Evolutionary conservation across 2,113 vertebrate species (phyloP).

Genomic region (Brienomyrus brachyistius): DNA sequence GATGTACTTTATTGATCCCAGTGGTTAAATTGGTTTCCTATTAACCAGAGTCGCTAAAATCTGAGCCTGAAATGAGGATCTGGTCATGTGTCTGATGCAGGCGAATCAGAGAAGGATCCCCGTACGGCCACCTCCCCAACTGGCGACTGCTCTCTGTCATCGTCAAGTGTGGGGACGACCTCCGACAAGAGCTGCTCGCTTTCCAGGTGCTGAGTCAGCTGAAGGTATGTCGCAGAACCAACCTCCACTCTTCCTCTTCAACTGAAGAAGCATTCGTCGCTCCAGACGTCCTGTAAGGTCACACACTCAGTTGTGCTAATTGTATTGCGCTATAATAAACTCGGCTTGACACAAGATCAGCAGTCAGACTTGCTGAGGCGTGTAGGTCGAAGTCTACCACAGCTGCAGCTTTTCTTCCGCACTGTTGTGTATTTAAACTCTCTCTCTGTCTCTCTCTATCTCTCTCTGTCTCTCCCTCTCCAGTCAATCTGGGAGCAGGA

Average conservation of each 20-base stretch:
- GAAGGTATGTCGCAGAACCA: slow-evolving; percentile 62
- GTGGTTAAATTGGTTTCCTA: not conserved
- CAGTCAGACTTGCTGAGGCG: not conserved
- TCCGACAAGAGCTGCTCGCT: slow-evolving; percentile 87
- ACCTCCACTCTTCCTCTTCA: not conserved
- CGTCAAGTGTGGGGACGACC: slow-evolving; percentile 91
- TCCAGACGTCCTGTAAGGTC: not conserved
- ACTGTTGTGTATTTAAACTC: not conserved
- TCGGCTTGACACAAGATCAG: not conserved
- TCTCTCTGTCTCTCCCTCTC: not conserved
- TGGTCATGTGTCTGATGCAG: slow-evolving; percentile 44
- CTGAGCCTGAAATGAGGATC: not conserved
- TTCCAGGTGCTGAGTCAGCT: slow-evolving; percentile 90
- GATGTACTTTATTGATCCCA: not conserved
- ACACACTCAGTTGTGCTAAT: not conserved
- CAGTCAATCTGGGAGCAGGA: slow-evolving; percentile 90
- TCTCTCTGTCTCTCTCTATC: not conserved
- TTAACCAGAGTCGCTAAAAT: not conserved
- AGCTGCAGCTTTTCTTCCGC: not conserved
- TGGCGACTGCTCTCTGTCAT: slow-evolving; percentile 93
- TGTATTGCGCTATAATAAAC: not conserved
- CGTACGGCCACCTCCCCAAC: slow-evolving; percentile 83
- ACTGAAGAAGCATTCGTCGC: not conserved
- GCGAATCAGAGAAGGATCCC: slow-evolving; percentile 84
- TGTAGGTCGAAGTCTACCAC: not conserved